Evolutionary conservation across 2,113 vertebrate species (phyloP).

Genomic region (Lagopus leucura): DNA sequence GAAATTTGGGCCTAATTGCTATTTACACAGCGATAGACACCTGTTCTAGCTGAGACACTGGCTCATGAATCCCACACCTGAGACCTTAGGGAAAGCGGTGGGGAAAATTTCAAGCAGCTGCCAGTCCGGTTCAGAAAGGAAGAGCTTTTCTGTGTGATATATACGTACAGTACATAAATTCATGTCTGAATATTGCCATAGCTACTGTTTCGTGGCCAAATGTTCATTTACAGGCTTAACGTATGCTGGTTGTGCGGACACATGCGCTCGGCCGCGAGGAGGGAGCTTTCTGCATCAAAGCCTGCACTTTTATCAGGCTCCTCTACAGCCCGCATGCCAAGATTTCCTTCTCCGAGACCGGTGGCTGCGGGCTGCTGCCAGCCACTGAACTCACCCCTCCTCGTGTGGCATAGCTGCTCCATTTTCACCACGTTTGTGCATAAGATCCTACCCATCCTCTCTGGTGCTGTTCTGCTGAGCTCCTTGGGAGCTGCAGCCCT

Average conservation of each 20-base stretch:
- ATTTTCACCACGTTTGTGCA: background rate
- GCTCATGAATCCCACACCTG: conserved; percentile 92
- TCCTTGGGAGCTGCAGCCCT: background rate
- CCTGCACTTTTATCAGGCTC: background rate
- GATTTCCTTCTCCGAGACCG: conserved; percentile 1
- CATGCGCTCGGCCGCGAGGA: conserved; percentile 9
- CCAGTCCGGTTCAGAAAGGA: conserved; percentile 73
- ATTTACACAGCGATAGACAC: conserved; percentile 91
- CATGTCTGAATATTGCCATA: conserved; percentile 40
- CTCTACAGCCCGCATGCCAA: background rate
- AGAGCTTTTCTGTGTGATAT: conserved; percentile 60
- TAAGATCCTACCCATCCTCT: background rate
- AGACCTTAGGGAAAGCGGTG: conserved; percentile 86
- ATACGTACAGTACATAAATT: conserved; percentile 67
- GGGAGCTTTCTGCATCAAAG: conserved; percentile 30
- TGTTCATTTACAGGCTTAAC: conserved; percentile 70
- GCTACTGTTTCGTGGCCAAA: conserved; percentile 43
- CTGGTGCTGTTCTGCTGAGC: background rate
- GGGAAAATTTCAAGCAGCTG: conserved; percentile 90
- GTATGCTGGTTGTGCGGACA: conserved; percentile 52
- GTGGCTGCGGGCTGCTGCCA: background rate
- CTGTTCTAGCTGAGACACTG: conserved; percentile 88
- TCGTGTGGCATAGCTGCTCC: background rate
- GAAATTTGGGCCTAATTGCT: conserved; percentile 95
- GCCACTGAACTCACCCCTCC: background rate